A percentile compares a stretch with the other conserved stretches of the same genome.
Evolutionary conservation across 2,113 vertebrate species (phyloP).

Genomic region (Gasterosteus nipponicus): DNA sequence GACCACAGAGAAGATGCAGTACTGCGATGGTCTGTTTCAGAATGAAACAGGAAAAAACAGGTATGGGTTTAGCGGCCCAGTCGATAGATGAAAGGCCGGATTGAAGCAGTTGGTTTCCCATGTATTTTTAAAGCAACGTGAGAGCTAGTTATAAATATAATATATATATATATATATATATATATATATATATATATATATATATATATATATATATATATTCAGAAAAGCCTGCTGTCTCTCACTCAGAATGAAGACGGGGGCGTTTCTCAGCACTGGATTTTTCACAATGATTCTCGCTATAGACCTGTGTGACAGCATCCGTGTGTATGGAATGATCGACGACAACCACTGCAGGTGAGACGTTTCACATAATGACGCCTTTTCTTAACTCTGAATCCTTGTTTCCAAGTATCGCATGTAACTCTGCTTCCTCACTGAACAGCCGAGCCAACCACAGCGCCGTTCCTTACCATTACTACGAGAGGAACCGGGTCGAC

Average conservation of each 20-base stretch:
- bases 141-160: background rate
- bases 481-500: conserved; percentile 84
- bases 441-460: conserved; percentile 77
- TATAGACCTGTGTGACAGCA: conserved; percentile 89
- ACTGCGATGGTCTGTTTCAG: conserved; percentile 90
- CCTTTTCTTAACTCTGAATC: background rate
- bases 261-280: conserved; percentile 94
- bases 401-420: background rate
- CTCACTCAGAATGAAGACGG: conserved; percentile 87
- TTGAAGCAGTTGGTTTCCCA: background rate
- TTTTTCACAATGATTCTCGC: conserved; percentile 97
- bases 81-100: background rate
- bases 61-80: conserved; percentile 62
- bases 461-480: conserved; percentile 93
- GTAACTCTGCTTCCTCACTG: background rate
- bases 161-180: background rate
- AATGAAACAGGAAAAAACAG: conserved; percentile 96
- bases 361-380: conserved; percentile 2
- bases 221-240: conserved; percentile 16
- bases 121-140: background rate
- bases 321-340: conserved; percentile 92
- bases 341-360: conserved; percentile 92
- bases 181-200: no score
- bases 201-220: no score
- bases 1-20: conserved; percentile 86